Evolutionary conservation across 2,113 vertebrate genomes (phyloP).

Genomic region (Microcebus griseorufus): DNA sequence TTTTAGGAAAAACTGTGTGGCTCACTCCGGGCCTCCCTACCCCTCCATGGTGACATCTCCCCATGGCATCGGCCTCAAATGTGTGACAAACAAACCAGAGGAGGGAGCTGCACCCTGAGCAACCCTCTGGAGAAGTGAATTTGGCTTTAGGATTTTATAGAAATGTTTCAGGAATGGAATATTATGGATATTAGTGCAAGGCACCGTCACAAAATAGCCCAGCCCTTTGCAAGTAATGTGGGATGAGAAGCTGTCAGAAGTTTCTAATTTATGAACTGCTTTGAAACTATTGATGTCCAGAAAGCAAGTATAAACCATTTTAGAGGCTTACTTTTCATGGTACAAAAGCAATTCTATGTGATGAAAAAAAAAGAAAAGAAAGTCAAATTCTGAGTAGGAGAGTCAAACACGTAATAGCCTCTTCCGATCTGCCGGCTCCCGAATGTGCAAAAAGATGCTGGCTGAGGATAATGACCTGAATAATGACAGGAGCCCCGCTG

Average conservation of each 20-base stretch:
- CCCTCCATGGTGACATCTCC: slow-evolving; percentile 89
- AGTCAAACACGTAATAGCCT: slow-evolving; percentile 94
- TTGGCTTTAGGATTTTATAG: slow-evolving; percentile 81
- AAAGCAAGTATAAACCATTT: slow-evolving; percentile 69
- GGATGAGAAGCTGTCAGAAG: slow-evolving; percentile 85
- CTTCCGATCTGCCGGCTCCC: slow-evolving; percentile 96
- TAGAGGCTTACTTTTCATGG: slow-evolving; percentile 66
- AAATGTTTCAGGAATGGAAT: slow-evolving; percentile 76
- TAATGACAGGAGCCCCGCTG: slow-evolving; percentile 89
- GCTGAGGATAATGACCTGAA: slow-evolving; percentile 98
- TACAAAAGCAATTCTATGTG: slow-evolving; percentile 64
- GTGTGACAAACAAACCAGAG: slow-evolving; percentile 87
- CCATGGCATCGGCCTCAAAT: slow-evolving; percentile 92
- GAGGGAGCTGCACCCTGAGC: slow-evolving; percentile 75
- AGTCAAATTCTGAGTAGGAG: slow-evolving; percentile 17
- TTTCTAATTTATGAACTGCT: slow-evolving; percentile 72
- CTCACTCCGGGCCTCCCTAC: slow-evolving; percentile 92
- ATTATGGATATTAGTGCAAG: slow-evolving; percentile 71
- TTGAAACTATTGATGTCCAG: slow-evolving; percentile 65
- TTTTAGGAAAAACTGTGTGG: slow-evolving; percentile 95
- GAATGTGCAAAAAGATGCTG: slow-evolving; percentile 98
- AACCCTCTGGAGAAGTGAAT: slow-evolving; percentile 77
- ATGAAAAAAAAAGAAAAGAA: slow-evolving; percentile 32
- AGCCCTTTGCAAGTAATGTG: slow-evolving; percentile 84
- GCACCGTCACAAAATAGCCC: slow-evolving; percentile 67